A percentile compares a stretch with the other conserved stretches of the same genome.
These are phyloP conservation scores for Vollenhovia emeryi DNA, from an alignment of 1,140 invertebrate species.

Conservation along the genomic window DNA sequence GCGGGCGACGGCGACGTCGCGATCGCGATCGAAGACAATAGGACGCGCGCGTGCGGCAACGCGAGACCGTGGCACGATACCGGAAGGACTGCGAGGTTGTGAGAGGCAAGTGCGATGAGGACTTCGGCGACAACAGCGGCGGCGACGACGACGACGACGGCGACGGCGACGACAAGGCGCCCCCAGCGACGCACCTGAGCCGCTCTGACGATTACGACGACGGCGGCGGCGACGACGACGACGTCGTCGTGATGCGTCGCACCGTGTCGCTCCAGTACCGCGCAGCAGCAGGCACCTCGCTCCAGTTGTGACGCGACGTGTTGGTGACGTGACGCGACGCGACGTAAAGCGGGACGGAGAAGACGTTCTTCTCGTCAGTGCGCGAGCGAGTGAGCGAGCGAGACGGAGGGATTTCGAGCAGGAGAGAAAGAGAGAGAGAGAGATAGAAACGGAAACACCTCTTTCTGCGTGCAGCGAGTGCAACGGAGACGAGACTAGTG, in stretches of 20 bases:
- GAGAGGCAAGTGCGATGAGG: not conserved
- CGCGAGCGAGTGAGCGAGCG: not conserved
- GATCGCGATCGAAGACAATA: conserved; percentile 23
- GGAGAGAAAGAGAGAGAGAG: not conserved
- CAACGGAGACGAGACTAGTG: not conserved
- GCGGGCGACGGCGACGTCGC: conserved; percentile 5
- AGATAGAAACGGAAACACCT: conserved; percentile 19
- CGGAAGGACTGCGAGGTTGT: not conserved
- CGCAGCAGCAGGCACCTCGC: conserved; percentile 42
- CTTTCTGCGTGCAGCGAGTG: conserved; percentile 3
- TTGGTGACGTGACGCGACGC: conserved; percentile 69
- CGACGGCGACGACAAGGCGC: conserved; percentile 5
- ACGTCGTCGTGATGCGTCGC: conserved; percentile 23
- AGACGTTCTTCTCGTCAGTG: conserved; percentile 38
- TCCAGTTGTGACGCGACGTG: conserved; percentile 57
- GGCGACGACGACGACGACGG: not conserved
- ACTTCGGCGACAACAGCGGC: not conserved
- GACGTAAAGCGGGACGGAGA: conserved; percentile 62
- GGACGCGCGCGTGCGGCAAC: not conserved
- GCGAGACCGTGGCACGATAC: not conserved
- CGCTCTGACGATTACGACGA: not conserved
- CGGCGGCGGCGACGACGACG: not conserved
- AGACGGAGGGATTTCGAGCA: not conserved
- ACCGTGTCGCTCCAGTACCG: conserved; percentile 12
- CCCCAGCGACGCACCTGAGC: conserved; percentile 45